phyloP scores from a whole-genome alignment of 64 coral and sea anemone species.

The Porites lutea region DNA sequence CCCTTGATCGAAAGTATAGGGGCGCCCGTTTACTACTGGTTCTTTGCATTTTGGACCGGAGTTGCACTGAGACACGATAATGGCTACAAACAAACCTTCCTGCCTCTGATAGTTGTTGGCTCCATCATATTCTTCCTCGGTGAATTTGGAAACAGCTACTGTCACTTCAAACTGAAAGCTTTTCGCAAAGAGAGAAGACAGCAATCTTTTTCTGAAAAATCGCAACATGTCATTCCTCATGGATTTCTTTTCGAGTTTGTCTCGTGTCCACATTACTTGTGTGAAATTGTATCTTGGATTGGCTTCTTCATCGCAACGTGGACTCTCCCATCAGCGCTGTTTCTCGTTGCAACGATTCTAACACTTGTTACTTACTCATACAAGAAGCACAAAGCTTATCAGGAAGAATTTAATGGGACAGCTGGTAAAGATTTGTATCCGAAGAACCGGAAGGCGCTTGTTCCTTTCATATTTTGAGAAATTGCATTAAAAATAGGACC shows the following conservation, averaged over 20 bases:
- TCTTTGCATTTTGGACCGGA: conserved; percentile 87
- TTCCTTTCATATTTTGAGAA: conserved; percentile 76
- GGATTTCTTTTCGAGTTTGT: conserved; percentile 78
- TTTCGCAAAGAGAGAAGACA: conserved; percentile 72
- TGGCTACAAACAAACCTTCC: conserved; percentile 73
- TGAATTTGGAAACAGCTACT: conserved; percentile 71
- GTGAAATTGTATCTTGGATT: conserved; percentile 86
- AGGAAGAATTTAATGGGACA: conserved; percentile 72
- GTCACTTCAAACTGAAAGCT: conserved; percentile 59
- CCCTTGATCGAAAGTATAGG: conserved; percentile 71
- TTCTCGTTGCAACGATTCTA: conserved; percentile 71
- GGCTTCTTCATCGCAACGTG: conserved; percentile 79
- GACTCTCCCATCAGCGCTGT: conserved; percentile 66
- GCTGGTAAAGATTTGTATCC: conserved; percentile 75
- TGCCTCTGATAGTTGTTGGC: conserved; percentile 55
- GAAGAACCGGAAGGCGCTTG: conserved; percentile 70
- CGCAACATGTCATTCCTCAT: conserved; percentile 80
- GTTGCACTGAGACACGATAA: conserved; percentile 64
- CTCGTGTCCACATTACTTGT: conserved; percentile 84
- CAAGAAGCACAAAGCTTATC: conserved; percentile 79
- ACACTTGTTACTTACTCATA: conserved; percentile 74
- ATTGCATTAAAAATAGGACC: not conserved
- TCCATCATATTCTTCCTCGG: conserved; percentile 72
- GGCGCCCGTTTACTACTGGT: conserved; percentile 89
- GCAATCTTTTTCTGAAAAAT: conserved; percentile 46